Base-by-base conservation (phyloP, 2,888 invertebrate species). In the Orchesella flavescens region DNA sequence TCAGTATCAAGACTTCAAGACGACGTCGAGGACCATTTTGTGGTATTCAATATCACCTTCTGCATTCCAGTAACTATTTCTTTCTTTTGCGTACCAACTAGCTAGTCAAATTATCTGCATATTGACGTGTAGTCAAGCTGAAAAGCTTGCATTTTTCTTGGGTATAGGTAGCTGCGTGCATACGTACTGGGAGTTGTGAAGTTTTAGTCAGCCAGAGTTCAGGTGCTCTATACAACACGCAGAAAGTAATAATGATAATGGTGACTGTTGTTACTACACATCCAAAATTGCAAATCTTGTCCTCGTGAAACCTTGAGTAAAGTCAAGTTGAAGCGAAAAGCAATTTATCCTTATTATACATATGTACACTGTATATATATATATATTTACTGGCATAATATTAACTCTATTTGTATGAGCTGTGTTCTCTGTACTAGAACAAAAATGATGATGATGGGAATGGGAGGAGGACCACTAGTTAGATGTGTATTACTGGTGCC, bases 271-370 rank as follows among this genome's bases (percentile, higher is more conserved):
- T 68, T 66, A 49, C 80, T 57, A 73, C 71, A 55, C 34, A n/a
- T 49, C 44, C 65, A 81, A 80, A 75, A 75, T 63, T 34, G 75
- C 75, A 13, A 75, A 44, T 82, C 65, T 75, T 79, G 75, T 75
- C 61, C 75, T 82, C 75, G 75, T 68, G 82, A 71, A 82, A 82
- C 82, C 82, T 82, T 82, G 75, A 71, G 75, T 82, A 75, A 82
- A 82, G 82, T 75, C 82, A 82, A 75, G 71, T 75, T 82, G 75
- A 82, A 69, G 71, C 44, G 34, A 53, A 55, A 15, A 49, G 43
- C 46, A 34, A 68, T 80, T 63, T 82, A 75, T 75, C 75, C 68
- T 43, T 65, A 61, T 13, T 43, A 65, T 49, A 43, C 46, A 55
- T 82, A 61, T 68, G 74, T 17, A 24, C 53, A 71, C 44, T 61